These are phyloP conservation scores for Aphelenchoides avenae DNA, from an alignment of 1,140 invertebrate species.

Conservation along the genomic window DNA sequence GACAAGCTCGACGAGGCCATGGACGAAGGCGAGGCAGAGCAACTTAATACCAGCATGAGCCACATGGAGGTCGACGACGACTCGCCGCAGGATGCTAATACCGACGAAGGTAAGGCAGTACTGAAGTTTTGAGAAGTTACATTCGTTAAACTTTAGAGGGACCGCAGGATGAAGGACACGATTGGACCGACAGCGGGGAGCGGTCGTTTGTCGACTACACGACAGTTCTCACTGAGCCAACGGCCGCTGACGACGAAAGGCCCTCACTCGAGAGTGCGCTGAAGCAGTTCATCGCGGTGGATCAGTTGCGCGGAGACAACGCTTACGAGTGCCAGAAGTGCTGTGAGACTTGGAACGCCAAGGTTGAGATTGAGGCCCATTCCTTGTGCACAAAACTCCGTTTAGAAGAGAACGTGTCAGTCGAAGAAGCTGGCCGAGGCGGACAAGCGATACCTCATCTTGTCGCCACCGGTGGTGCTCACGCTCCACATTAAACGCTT, in stretches of 20 bases:
- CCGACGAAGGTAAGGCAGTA: too few relatives aligned
- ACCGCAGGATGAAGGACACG: too few relatives aligned
- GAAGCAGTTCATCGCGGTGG: constrained; percentile 81
- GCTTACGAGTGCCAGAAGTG: constrained; percentile 86
- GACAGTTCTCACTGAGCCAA: too few relatives aligned
- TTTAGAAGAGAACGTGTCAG: constrained; percentile 6
- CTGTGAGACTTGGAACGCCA: constrained; percentile 65
- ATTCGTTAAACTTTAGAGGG: too few relatives aligned
- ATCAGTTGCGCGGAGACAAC: constrained; percentile 81
- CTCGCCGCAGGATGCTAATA: too few relatives aligned
- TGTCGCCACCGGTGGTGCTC: constrained; percentile 80
- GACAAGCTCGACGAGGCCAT: neutral
- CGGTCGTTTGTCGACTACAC: too few relatives aligned
- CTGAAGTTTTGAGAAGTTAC: too few relatives aligned
- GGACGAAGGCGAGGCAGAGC: neutral
- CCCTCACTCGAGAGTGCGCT: constrained; percentile 66
- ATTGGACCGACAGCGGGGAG: too few relatives aligned
- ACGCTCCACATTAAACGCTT: constrained; percentile 87
- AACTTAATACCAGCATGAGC: too few relatives aligned
- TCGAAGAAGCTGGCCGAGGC: constrained; percentile 67
- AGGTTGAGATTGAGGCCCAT: too few relatives aligned
- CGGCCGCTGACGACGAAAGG: neutral
- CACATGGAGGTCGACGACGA: too few relatives aligned
- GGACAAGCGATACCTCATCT: constrained; percentile 83
- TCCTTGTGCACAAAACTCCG: too few relatives aligned